Percentiles rank a stretch among this genome's conserved stretches.
Conservation (phyloP, 2,888 invertebrate genomes). For the Mechanitis mazaeus region DNA sequence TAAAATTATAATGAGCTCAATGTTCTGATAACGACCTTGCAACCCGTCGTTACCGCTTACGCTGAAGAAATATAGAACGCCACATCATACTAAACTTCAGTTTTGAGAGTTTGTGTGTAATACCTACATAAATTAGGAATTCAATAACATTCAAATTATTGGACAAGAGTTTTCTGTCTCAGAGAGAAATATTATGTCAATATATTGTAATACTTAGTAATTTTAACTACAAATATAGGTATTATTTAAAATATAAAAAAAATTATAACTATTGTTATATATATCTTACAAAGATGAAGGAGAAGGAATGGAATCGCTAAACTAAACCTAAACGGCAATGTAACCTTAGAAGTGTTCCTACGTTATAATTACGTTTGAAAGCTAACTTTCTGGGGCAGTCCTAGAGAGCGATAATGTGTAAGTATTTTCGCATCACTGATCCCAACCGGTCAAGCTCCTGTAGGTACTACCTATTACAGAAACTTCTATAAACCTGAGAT, state of each 20-base stretch:
- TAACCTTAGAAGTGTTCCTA: conserved; percentile 11
- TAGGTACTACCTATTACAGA: neutral
- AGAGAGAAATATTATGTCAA: too few species aligned
- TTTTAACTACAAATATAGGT: too few species aligned
- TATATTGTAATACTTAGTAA: too few species aligned
- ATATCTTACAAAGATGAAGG: too few species aligned
- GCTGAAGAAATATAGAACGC: neutral
- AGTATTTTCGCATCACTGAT: conserved; percentile 47
- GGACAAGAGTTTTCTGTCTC: too few species aligned
- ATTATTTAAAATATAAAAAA: too few species aligned
- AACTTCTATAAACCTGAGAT: neutral
- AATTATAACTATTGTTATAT: too few species aligned
- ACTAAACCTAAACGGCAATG: neutral
- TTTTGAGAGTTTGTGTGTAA: too few species aligned
- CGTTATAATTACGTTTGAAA: conserved; percentile 32
- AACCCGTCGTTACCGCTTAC: conserved; percentile 4
- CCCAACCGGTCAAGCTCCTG: conserved; percentile 36
- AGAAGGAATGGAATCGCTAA: conserved; percentile 13
- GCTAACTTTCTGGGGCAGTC: conserved; percentile 51
- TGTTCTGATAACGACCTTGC: conserved; percentile 19
- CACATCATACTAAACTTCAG: too few species aligned
- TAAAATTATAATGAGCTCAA: conserved; percentile 38
- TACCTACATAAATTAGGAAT: too few species aligned
- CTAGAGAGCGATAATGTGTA: conserved; percentile 53
- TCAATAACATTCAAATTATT: too few species aligned